These are phyloP conservation scores for Butorides virescens DNA, from an alignment of 2,113 vertebrate genomes.

Conservation along the genomic window DNA sequence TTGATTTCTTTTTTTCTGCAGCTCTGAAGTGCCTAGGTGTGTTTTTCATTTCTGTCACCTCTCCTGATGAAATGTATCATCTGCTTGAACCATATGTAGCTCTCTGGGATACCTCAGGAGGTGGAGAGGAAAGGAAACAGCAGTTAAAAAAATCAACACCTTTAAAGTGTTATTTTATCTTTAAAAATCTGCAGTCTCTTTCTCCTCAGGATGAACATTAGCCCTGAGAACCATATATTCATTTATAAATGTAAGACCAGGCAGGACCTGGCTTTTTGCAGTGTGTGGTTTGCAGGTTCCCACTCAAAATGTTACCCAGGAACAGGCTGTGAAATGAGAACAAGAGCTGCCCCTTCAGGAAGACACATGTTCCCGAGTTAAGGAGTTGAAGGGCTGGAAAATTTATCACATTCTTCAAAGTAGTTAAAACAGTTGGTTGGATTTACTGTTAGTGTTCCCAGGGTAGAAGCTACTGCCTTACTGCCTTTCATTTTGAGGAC, in stretches of 20 bases:
- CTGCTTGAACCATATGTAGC: not conserved
- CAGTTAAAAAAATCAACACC: not conserved
- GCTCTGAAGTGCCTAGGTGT: not conserved
- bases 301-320: not conserved
- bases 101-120: not conserved
- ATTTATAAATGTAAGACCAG: not conserved
- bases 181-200: not conserved
- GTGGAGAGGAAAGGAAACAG: not conserved
- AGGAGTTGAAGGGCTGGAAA: not conserved
- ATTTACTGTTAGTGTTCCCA: not conserved
- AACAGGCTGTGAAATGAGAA: not conserved
- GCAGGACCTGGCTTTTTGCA: not conserved
- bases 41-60: constrained; percentile 36
- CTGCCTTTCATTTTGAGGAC: not conserved
- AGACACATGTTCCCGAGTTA: not conserved
- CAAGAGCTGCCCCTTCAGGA: not conserved
- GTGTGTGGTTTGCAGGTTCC: not conserved
- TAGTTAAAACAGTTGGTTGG: not conserved
- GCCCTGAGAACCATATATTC: not conserved
- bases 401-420: not conserved
- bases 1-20: constrained; percentile 11
- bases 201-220: not conserved
- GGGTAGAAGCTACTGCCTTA: not conserved
- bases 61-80: not conserved
- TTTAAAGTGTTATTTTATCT: not conserved